Evolutionary conservation across 2,888 invertebrate genomes (phyloP), one percentile per base, ranked within the genome.

Genomic region (Drosophila robusta): DNA sequence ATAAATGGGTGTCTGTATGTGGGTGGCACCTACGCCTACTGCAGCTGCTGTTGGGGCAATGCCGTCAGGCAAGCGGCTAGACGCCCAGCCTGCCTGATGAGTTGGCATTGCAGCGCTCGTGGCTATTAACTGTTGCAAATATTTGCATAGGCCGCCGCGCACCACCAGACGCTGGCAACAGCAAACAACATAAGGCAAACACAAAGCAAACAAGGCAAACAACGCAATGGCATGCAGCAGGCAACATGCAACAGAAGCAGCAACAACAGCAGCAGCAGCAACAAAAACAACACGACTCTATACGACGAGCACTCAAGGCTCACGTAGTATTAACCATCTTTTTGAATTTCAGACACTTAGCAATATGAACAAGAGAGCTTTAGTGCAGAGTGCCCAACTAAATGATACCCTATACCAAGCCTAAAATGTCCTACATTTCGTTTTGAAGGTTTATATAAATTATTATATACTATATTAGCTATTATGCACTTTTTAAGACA

Each of bases 61-160:
- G 76, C 87, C 65, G 54, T 36, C 44, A 70, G 84, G 50, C 65
- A 64, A 49, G 26, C 60, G 73, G 62, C 76, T 70, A 84, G 65
- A 86, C 80, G 58, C 26, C 55, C 52, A 84, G 65, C 82, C 80
- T 71, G 68, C 47, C 50, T 50, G 63, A 73, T 71, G 83, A 80
- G 78, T 63, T 57, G 67, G 65, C 68, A 67, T 63, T 77, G 75
- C 83, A 70, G 52, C 64, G 88, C 88, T 87, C 64, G 68, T 88
- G 86, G 88, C 89, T 88, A 84, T 84, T 84, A 84, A 88, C 89
- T 70, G 69, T 64, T 57, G 71, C 75, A 84, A 84, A 84, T 88
- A 84, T 84, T 88, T 88, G 73, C 80, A 58, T 62, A 81, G 78
- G 68, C 79, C 78, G 67, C 78, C 85, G 74, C 78, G 69, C 54